A percentile compares a stretch with the other conserved stretches of the same genome.
phyloP scores from a whole-genome alignment of 1,140 invertebrate species.

The Ruditapes philippinarum region DNA sequence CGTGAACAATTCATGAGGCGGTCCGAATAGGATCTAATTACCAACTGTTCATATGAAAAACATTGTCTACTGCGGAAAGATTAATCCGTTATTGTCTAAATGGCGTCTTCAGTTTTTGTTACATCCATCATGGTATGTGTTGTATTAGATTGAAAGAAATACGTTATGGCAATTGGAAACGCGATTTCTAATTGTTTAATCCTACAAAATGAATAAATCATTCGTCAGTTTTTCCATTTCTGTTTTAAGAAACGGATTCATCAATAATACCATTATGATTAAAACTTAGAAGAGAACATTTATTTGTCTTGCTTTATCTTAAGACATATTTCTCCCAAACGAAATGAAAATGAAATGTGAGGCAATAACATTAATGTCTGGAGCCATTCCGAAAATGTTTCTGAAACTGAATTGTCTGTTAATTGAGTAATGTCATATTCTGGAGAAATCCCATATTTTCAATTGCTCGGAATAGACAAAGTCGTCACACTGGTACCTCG shows the following conservation, averaged over 20 bases:
- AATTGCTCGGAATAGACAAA: background rate
- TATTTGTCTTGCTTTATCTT: too few species aligned
- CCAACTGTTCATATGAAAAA: background rate
- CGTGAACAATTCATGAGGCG: constrained; percentile 17
- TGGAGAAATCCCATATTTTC: background rate
- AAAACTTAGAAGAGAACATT: too few species aligned
- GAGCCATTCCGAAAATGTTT: background rate
- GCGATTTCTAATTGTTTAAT: too few species aligned
- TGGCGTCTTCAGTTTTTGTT: too few species aligned
- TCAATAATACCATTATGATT: too few species aligned
- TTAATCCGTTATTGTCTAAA: background rate
- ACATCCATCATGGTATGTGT: too few species aligned
- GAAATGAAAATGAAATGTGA: background rate
- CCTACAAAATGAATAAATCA: too few species aligned
- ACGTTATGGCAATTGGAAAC: too few species aligned
- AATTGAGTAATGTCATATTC: constrained; percentile 20
- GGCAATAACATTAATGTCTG: too few species aligned
- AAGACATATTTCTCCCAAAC: background rate
- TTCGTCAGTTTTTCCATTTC: too few species aligned
- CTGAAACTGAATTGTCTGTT: background rate
- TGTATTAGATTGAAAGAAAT: too few species aligned
- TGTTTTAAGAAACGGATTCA: too few species aligned
- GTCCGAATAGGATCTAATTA: background rate
- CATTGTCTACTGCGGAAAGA: background rate
- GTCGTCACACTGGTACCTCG: background rate